These are phyloP conservation scores for Lucilia sericata DNA, from an alignment of 1,140 invertebrate genomes.

Conservation along the genomic window DNA sequence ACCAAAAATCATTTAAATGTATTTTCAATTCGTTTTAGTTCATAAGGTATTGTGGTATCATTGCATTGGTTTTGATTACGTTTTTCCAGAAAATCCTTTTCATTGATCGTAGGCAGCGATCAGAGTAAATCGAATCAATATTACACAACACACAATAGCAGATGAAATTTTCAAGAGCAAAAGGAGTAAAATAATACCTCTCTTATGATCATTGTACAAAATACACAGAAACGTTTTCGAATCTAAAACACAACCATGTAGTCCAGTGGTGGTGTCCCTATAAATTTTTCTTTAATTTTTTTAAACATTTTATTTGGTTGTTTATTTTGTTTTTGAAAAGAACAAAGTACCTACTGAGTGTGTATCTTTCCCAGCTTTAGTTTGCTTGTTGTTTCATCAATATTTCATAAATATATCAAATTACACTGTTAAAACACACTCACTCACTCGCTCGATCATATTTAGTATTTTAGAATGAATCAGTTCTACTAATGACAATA, in stretches of 20 bases:
- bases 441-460: neutral
- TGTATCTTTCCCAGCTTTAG: conserved; percentile 15
- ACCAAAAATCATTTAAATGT: neutral
- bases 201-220: neutral
- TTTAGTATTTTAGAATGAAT: neutral
- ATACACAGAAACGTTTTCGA: neutral
- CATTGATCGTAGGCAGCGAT: neutral
- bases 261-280: neutral
- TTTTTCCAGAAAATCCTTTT: conserved; percentile 34
- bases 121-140: conserved; percentile 25
- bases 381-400: conserved; percentile 23
- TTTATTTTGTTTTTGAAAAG: neutral
- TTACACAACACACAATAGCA: conserved; percentile 24
- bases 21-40: neutral
- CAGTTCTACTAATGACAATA: conserved; percentile 34
- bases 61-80: conserved; percentile 34
- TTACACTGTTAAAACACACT: conserved; percentile 10
- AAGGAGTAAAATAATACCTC: conserved; percentile 30
- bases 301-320: neutral
- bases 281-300: neutral
- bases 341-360: neutral
- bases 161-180: conserved; percentile 38
- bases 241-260: neutral
- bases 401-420: conserved; percentile 39
- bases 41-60: neutral